Percentiles rank a stretch among this genome's conserved stretches.
Conservation (phyloP, 2,888 invertebrate species). For the Luperina nickerlii region DNA sequence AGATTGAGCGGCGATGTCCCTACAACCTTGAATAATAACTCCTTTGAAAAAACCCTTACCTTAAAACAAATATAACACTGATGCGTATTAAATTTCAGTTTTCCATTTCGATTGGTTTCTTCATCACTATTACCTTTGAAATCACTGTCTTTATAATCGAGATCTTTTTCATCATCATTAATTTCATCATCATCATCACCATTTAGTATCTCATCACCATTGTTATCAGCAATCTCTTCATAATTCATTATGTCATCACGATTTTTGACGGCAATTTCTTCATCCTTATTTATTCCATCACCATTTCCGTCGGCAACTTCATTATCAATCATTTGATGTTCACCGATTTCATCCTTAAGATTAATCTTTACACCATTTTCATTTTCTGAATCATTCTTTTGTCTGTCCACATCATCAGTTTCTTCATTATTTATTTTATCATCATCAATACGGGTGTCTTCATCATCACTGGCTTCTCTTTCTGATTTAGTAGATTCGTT, state of each 20-base stretch:
- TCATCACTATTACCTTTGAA: constrained; percentile 23
- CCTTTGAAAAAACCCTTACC: constrained; percentile 54
- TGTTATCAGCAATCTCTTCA: neutral
- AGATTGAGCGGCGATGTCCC: too few relatives aligned
- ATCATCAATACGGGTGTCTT: constrained; percentile 2
- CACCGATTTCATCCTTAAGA: neutral
- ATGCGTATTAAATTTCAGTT: constrained; percentile 75
- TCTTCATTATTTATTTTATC: constrained; percentile 25
- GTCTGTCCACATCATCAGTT: constrained; percentile 6
- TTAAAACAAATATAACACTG: constrained; percentile 85
- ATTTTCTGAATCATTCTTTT: constrained; percentile 3
- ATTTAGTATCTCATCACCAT: constrained; percentile 10
- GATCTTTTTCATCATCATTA: constrained; percentile 27
- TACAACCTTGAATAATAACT: too few relatives aligned
- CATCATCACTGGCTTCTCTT: neutral
- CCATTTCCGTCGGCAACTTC: neutral
- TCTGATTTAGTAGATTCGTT: neutral
- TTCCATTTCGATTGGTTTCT: constrained; percentile 54
- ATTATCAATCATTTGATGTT: constrained; percentile 17
- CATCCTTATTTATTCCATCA: neutral
- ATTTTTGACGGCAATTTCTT: neutral
- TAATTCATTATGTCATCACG: neutral
- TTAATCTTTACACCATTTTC: constrained; percentile 16
- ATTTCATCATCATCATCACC: constrained; percentile 7
- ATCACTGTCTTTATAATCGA: constrained; percentile 35